Base-by-base conservation (phyloP, 1,140 invertebrate genomes). In the Phortica variegata region DNA sequence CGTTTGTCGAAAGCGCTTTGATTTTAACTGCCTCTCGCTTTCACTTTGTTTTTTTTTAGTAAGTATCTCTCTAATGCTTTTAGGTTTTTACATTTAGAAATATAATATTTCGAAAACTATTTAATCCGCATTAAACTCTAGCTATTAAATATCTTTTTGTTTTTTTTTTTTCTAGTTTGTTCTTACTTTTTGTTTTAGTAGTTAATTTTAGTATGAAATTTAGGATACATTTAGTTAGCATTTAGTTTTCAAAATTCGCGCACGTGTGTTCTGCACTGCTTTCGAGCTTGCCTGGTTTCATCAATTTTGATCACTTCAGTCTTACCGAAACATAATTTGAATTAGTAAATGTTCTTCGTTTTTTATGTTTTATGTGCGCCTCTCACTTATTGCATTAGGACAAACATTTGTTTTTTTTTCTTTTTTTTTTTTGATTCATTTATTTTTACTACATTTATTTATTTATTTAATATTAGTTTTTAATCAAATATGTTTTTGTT, bases 281-380 rank as follows among this genome's bases (percentile, higher is more conserved):
- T 49, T 41, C 10, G 23, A n/a, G n/a, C n/a, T n/a, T n/a, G n/a
- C n/a, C n/a, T n/a, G n/a, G n/a, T 51, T 60, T 47, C 29, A 17
- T 52, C 26, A 68, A 66, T 68, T 68, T 68, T 68, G 63, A 68
- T 68, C 63, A 63, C 63, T 52, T 68, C 63, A 68, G 63, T 68
- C 63, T 68, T 68, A 62, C 61, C 61, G 61, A 56, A 55, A 43
- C 54, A 34, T 51, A 43, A 18, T 56, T 47, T 49, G 42, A 58
- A 26, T 26, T 26, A 6, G 23, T 26, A 43, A 47, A 29, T 56
- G 21, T 48, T 33, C 32, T 26, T 26, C 23, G 10, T 26, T 26
- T 26, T 26, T 5, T 6, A 26, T 54, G 19, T 16, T 9, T 46
- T 46, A 33, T 58, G 43, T 33, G 52, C 19, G 48, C 38, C 44